These are phyloP conservation scores for Drosophila watanabei DNA, from an alignment of 1,140 invertebrate genomes.

Conservation along the genomic window DNA sequence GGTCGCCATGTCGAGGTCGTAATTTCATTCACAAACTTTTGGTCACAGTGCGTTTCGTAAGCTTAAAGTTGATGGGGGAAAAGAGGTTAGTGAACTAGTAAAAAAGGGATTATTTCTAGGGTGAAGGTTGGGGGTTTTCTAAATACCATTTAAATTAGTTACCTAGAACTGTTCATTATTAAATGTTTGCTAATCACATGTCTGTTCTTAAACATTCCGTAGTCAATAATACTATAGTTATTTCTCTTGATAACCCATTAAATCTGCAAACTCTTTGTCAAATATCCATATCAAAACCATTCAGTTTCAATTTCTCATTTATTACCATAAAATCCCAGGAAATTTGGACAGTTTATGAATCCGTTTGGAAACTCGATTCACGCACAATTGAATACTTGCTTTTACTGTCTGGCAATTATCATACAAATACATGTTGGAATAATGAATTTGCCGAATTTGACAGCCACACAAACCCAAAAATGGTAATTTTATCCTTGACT, in stretches of 20 bases:
- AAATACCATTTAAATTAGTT: background rate
- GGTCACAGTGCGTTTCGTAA: slow-evolving; percentile 24
- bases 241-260: too few relatives aligned
- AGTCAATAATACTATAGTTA: background rate
- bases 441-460: slow-evolving; percentile 12
- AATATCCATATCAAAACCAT: background rate
- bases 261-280: background rate
- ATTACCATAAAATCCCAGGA: slow-evolving; percentile 17
- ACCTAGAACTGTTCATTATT: background rate
- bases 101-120: background rate
- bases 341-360: slow-evolving; percentile 2
- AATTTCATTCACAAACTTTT: slow-evolving; percentile 65
- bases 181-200: background rate
- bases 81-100: background rate
- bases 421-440: slow-evolving; percentile 15
- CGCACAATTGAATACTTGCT: slow-evolving; percentile 9
- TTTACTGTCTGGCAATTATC: background rate
- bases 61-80: slow-evolving; percentile 15
- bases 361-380: slow-evolving; percentile 7
- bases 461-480: slow-evolving; percentile 4
- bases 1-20: slow-evolving; percentile 13
- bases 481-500: slow-evolving; percentile 27
- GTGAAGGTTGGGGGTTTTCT: background rate
- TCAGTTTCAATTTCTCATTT: background rate
- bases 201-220: background rate